These are phyloP conservation scores for Mimumesa dahlbomi DNA, from an alignment of 2,888 invertebrate species.

Conservation along the genomic window DNA sequence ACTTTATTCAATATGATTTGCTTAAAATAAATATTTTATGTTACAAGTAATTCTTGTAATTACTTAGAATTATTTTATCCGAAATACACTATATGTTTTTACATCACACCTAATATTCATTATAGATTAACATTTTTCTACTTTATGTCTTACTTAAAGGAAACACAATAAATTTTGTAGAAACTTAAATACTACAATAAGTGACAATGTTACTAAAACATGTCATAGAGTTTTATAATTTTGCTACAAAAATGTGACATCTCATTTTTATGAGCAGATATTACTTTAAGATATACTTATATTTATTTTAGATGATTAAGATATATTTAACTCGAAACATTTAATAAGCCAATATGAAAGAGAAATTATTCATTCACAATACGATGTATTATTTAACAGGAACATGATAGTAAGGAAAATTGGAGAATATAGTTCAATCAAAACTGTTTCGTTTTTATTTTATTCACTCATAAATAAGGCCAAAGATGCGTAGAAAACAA, in stretches of 20 bases:
- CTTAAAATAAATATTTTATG: too few relatives aligned
- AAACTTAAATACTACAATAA: slow-evolving; percentile 20
- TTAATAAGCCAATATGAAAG: not conserved
- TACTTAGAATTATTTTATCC: too few relatives aligned
- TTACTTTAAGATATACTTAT: too few relatives aligned
- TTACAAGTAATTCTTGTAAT: too few relatives aligned
- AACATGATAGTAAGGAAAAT: slow-evolving; percentile 27
- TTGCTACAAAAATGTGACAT: slow-evolving; percentile 6
- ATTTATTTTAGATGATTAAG: slow-evolving; percentile 4
- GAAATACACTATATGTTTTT: too few relatives aligned
- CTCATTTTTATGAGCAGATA: not conserved
- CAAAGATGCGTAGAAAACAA: slow-evolving; percentile 70
- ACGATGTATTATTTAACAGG: slow-evolving; percentile 11
- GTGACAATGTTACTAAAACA: slow-evolving; percentile 8
- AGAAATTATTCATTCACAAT: not conserved
- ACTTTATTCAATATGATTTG: too few relatives aligned
- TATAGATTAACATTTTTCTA: too few relatives aligned
- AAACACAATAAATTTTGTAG: slow-evolving; percentile 3
- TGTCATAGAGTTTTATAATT: slow-evolving; percentile 1
- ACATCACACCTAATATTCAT: too few relatives aligned
- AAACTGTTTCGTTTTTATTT: slow-evolving; percentile 54
- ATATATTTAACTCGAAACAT: not conserved
- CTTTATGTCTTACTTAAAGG: too few relatives aligned
- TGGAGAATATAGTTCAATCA: slow-evolving; percentile 36
- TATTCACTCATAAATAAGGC: slow-evolving; percentile 71